Conservation (phyloP, 2,888 invertebrate genomes). For the Epicampocera succincta region DNA sequence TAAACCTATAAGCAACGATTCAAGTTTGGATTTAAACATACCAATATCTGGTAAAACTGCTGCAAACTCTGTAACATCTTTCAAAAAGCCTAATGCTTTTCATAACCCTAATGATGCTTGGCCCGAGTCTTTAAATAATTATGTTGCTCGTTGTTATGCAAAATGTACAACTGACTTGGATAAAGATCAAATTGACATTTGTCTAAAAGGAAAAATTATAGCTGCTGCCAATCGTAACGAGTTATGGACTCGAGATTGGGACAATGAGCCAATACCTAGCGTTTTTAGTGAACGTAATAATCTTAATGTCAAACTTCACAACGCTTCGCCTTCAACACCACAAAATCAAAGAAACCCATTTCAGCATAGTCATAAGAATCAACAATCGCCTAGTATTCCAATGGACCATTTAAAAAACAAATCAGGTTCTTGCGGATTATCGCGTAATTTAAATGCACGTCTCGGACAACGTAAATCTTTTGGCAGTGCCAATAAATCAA, state of each 20-base stretch:
- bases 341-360: constrained; percentile 68
- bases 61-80: constrained; percentile 54
- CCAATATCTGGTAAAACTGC: constrained; percentile 2
- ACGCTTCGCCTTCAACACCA: constrained; percentile 64
- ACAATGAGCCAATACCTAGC: constrained; percentile 94
- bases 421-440: constrained; percentile 80
- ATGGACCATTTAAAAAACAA: constrained; percentile 68
- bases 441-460: constrained; percentile 84
- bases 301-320: constrained; percentile 80
- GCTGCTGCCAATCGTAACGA: constrained; percentile 94
- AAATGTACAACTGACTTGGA: constrained; percentile 94
- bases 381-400: constrained; percentile 45
- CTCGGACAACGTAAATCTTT: constrained; percentile 82
- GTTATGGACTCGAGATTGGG: constrained; percentile 96
- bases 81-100: constrained; percentile 80
- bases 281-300: constrained; percentile 90
- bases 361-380: constrained; percentile 64
- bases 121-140: constrained; percentile 91
- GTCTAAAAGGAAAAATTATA: constrained; percentile 96
- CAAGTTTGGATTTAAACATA: constrained; percentile 7
- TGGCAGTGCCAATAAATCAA: constrained; percentile 78
- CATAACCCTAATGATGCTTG: constrained; percentile 86
- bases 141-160: constrained; percentile 95
- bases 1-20: constrained; percentile 49
- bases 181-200: constrained; percentile 96